A percentile compares a stretch with the other conserved stretches of the same genome.
These are phyloP conservation scores for Uria lomvia DNA, from an alignment of 2,113 vertebrate genomes.

Conservation along the genomic window DNA sequence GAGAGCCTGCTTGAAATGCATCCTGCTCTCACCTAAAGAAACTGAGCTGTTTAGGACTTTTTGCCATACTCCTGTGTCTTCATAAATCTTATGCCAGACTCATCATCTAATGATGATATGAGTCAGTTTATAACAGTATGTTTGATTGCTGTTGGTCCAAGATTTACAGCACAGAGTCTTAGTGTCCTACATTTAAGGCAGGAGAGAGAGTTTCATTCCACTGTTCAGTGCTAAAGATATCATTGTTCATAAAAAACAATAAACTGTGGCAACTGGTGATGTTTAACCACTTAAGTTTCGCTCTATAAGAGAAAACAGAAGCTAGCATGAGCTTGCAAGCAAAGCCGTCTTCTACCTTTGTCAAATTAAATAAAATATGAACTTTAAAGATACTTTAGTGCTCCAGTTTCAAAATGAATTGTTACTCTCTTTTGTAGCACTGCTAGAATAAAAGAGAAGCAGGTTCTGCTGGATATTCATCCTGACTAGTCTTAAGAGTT, in stretches of 20 bases:
- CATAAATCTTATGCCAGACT: background rate
- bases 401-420: background rate
- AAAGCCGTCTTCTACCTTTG: slow-evolving; percentile 10
- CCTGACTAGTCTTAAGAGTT: background rate
- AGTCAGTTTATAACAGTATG: background rate
- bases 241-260: background rate
- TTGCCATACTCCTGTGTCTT: background rate
- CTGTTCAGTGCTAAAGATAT: background rate
- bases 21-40: background rate
- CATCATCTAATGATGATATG: background rate
- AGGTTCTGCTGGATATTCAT: background rate
- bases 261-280: background rate
- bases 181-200: background rate
- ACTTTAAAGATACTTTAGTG: background rate
- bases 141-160: background rate
- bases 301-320: slow-evolving; percentile 14
- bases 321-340: slow-evolving; percentile 30
- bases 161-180: background rate
- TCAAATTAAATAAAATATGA: slow-evolving; percentile 56
- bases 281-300: background rate
- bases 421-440: background rate
- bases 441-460: background rate
- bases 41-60: background rate
- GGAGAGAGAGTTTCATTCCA: background rate
- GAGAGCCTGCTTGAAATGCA: background rate